Percentiles rank a stretch among this genome's conserved stretches.
These are phyloP conservation scores for Caenorhabditis afra DNA, from an alignment of 2,888 invertebrate genomes.

Conservation along the genomic window DNA sequence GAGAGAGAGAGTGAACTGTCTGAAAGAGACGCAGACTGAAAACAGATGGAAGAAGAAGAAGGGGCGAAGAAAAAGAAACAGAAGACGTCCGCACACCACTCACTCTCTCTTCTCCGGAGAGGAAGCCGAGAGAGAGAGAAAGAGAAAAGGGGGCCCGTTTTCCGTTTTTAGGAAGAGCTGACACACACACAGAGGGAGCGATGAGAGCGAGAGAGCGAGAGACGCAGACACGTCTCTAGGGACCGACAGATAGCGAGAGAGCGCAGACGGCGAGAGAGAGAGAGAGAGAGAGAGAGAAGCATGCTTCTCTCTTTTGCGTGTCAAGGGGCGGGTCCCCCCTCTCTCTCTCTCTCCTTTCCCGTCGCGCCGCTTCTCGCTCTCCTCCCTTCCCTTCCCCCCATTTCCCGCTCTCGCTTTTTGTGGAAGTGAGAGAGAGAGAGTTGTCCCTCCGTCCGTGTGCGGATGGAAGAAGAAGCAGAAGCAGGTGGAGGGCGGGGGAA, in stretches of 20 bases:
- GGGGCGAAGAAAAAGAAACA: slow-evolving; percentile 14
- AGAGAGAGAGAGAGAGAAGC: slow-evolving; percentile 6
- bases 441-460: too few species aligned
- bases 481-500: neutral
- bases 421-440: slow-evolving; percentile 3
- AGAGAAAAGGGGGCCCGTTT: slow-evolving; percentile 18
- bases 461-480: neutral
- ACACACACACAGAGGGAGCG: neutral
- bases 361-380: neutral
- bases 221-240: too few species aligned
- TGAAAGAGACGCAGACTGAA: slow-evolving; percentile 1
- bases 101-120: neutral
- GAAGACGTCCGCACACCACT: slow-evolving; percentile 12
- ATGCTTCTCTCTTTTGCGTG: slow-evolving; percentile 23
- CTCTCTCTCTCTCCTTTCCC: neutral
- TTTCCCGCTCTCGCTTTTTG: slow-evolving; percentile 19
- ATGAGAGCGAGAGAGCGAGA: slow-evolving; percentile 11
- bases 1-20: slow-evolving; percentile 3
- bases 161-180: neutral
- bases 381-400: neutral
- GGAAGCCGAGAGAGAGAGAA: neutral
- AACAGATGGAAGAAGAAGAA: slow-evolving; percentile 12
- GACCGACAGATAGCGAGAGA: neutral
- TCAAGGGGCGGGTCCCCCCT: slow-evolving; percentile 46
- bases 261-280: slow-evolving; percentile 8